Conservation (phyloP, 2,113 vertebrate genomes). For the Choloepus hoffmanni region DNA sequence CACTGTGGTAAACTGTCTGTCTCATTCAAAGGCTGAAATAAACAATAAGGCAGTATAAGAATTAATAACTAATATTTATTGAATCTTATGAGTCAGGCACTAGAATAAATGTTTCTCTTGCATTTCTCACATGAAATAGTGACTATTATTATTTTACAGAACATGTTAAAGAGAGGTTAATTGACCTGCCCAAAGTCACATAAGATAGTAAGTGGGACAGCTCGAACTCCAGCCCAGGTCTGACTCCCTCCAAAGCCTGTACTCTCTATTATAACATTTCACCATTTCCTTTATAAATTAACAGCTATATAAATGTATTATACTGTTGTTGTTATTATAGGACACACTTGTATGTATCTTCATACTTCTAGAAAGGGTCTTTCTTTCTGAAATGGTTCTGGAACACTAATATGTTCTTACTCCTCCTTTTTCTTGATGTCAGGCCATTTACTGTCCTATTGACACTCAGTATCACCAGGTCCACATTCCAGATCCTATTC, state of each 20-base stretch:
- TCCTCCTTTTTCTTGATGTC: neutral
- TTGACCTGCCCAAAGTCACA: neutral
- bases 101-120: neutral
- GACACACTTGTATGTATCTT: neutral
- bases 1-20: neutral
- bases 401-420: neutral
- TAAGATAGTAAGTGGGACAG: neutral
- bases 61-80: neutral
- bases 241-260: neutral
- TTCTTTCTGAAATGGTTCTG: neutral
- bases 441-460: neutral
- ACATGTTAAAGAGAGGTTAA: neutral
- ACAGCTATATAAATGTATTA: neutral
- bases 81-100: neutral
- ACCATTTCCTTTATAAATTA: neutral
- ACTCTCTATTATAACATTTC: neutral
- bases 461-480: neutral
- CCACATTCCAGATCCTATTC: neutral
- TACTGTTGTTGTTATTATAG: neutral
- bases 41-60: constrained; percentile 9
- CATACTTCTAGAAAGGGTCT: neutral
- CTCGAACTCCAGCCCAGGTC: neutral
- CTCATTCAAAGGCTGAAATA: neutral
- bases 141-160: neutral
- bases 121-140: neutral